These are phyloP conservation scores for Lepidocolaptes lacrymiger DNA, from an alignment of 2,797 vertebrate species.

Conservation along the genomic window DNA sequence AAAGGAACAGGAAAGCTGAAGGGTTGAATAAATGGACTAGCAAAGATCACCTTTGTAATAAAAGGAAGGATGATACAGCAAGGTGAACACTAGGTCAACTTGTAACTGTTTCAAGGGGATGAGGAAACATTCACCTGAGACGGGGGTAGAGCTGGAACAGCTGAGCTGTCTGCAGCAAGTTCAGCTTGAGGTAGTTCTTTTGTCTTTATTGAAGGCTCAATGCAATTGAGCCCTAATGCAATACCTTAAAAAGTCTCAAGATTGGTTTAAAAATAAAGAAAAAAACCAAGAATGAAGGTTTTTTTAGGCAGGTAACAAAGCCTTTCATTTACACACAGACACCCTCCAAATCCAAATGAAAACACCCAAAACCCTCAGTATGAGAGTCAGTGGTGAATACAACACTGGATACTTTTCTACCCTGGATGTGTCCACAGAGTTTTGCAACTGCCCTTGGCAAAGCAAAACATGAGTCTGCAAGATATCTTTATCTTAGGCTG, in stretches of 20 bases:
- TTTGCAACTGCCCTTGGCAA: not conserved
- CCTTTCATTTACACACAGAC: not conserved
- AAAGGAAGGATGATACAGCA: not conserved
- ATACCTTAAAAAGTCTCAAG: not conserved
- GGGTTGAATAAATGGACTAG: constrained; percentile 5
- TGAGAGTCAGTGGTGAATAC: not conserved
- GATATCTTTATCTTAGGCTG: not conserved
- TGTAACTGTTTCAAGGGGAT: not conserved
- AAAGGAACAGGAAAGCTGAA: not conserved
- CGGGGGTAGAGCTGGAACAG: not conserved
- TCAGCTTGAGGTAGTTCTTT: not conserved
- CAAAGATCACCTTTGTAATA: not conserved
- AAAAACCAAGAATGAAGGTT: not conserved
- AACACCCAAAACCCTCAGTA: not conserved
- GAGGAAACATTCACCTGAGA: not conserved
- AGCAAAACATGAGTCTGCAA: not conserved
- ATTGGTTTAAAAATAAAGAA: not conserved
- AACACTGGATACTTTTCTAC: not conserved
- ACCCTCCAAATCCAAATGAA: not conserved
- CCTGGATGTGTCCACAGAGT: not conserved
- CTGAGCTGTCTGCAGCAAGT: not conserved
- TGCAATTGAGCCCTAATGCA: not conserved
- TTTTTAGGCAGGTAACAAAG: not conserved
- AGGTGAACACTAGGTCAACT: not conserved
- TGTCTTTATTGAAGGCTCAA: not conserved